Conservation (phyloP, 2,888 invertebrate genomes). For the Diadegma fenestrale region DNA sequence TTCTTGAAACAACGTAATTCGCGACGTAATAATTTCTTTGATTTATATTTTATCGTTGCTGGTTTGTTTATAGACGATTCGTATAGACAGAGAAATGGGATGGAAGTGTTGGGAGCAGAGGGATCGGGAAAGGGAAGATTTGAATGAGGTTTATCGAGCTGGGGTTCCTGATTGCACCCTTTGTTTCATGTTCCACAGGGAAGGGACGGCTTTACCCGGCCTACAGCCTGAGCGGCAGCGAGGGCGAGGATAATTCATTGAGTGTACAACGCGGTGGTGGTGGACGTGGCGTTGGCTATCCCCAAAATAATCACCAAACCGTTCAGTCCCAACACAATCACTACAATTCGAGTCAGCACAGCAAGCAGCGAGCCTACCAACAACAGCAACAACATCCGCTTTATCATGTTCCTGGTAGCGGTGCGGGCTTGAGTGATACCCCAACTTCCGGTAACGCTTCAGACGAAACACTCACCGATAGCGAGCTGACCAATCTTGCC, state of each 20-base stretch:
- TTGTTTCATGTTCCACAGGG: conserved; percentile 84
- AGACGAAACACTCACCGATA: conserved; percentile 93
- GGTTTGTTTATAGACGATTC: conserved; percentile 45
- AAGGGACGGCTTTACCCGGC: conserved; percentile 94
- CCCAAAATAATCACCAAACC: conserved; percentile 80
- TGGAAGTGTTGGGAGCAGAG: conserved; percentile 25
- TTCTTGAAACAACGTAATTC: not conserved
- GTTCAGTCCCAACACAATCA: conserved; percentile 82
- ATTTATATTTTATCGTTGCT: conserved; percentile 23
- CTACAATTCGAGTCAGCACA: conserved; percentile 82
- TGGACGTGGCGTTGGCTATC: conserved; percentile 86
- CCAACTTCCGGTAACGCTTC: conserved; percentile 90
- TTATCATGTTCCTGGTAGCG: conserved; percentile 84
- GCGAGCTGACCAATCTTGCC: conserved; percentile 91
- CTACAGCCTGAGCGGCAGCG: conserved; percentile 92
- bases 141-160: conserved; percentile 70
- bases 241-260: conserved; percentile 88
- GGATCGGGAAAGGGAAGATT: conserved; percentile 39
- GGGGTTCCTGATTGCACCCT: conserved; percentile 68
- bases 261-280: conserved; percentile 77
- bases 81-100: conserved; percentile 8
- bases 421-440: conserved; percentile 90
- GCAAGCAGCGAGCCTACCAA: conserved; percentile 86
- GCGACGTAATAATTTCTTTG: conserved; percentile 8
- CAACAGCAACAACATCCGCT: conserved; percentile 84